Evolutionary conservation across 23 tunicate genomes (phyloP).

Genomic region (Clavelina lepadiformis): DNA sequence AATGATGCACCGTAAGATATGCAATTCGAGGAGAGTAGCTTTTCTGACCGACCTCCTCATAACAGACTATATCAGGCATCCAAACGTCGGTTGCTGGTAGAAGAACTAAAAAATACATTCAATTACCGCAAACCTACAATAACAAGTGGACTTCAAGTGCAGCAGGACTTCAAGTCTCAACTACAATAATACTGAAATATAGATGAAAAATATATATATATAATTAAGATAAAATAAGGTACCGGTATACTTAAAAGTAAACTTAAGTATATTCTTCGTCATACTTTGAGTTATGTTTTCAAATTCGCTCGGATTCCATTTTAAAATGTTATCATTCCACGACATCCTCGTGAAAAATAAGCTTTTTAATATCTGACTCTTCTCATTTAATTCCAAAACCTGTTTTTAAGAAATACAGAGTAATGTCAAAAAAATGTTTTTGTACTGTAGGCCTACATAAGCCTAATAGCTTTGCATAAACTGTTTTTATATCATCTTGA

Average conservation of each 20-base stretch:
- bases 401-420: too few relatives aligned
- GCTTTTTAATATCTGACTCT: constrained; percentile 55
- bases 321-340: constrained; percentile 53
- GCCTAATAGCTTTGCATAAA: not conserved
- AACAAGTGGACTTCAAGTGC: too few relatives aligned
- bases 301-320: constrained; percentile 50
- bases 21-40: constrained; percentile 67
- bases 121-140: too few relatives aligned
- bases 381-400: constrained; percentile 69
- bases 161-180: too few relatives aligned
- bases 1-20: constrained; percentile 27
- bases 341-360: constrained; percentile 42
- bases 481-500: too few relatives aligned
- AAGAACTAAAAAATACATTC: constrained; percentile 56
- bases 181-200: too few relatives aligned
- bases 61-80: constrained; percentile 73
- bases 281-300: constrained; percentile 39
- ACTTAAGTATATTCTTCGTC: too few relatives aligned
- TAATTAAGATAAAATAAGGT: too few relatives aligned
- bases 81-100: constrained; percentile 42
- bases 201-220: too few relatives aligned
- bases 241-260: too few relatives aligned
- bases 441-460: not conserved
- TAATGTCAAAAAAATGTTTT: too few relatives aligned
- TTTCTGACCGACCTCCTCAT: constrained; percentile 51